phyloP scores from a whole-genome alignment of 2,797 vertebrate species.

The Peromyscus eremicus region DNA sequence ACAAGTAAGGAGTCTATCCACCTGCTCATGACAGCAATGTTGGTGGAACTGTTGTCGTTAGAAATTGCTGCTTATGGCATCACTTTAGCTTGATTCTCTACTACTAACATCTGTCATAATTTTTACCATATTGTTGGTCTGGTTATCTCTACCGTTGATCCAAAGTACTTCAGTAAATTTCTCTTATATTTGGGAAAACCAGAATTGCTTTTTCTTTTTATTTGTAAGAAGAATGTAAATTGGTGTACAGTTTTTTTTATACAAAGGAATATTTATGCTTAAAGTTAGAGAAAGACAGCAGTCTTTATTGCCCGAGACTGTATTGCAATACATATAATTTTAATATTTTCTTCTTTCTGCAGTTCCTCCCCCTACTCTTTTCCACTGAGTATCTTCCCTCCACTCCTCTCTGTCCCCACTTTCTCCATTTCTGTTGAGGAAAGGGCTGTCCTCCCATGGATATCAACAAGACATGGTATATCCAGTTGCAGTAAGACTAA shows the following conservation, averaged over 20 bases:
- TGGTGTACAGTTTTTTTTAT: neutral
- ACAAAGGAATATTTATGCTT: neutral
- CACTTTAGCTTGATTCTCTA: neutral
- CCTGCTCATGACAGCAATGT: neutral
- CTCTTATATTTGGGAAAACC: neutral
- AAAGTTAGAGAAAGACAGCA: neutral
- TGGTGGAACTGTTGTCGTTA: neutral
- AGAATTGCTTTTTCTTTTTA: neutral
- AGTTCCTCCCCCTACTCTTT: too few relatives aligned
- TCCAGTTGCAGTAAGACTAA: too few relatives aligned
- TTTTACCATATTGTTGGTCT: neutral
- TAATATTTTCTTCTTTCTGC: too few relatives aligned
- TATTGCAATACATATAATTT: neutral
- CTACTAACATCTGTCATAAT: neutral
- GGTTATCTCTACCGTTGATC: neutral
- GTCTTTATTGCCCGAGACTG: neutral
- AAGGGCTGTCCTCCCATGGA: too few relatives aligned
- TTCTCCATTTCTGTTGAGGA: too few relatives aligned
- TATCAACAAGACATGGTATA: too few relatives aligned
- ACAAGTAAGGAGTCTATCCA: neutral
- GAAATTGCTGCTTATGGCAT: neutral
- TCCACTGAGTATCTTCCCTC: too few relatives aligned
- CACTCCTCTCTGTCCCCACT: too few relatives aligned
- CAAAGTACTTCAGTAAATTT: neutral
- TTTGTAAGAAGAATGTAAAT: neutral